These are phyloP conservation scores for Eilema caniola DNA, from an alignment of 2,888 invertebrate species.

Conservation along the genomic window DNA sequence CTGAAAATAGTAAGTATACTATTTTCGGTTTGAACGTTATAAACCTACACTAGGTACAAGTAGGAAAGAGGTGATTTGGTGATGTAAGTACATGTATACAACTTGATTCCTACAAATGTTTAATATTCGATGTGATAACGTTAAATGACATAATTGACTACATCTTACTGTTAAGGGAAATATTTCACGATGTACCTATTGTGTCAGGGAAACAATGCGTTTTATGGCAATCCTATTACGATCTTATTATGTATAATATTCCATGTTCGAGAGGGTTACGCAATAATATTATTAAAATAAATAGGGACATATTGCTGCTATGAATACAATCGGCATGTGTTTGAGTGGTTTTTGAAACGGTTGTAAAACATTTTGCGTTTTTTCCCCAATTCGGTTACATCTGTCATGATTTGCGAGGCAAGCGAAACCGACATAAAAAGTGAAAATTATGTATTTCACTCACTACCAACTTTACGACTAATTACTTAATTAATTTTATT, in stretches of 20 bases:
- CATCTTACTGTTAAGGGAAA: conserved; percentile 1
- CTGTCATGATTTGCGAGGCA: conserved; percentile 38
- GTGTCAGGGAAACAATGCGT: conserved; percentile 31
- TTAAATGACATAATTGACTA: not conserved
- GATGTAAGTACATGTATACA: not conserved
- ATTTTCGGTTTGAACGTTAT: too few relatives aligned
- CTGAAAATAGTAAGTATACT: not conserved
- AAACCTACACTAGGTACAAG: not conserved
- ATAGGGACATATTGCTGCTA: conserved; percentile 50
- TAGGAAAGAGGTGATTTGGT: not conserved
- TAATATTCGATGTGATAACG: not conserved
- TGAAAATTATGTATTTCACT: conserved; percentile 16
- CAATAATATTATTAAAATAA: conserved; percentile 58
- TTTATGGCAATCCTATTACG: conserved; percentile 52
- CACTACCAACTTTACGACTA: conserved; percentile 21
- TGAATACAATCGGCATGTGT: conserved; percentile 69
- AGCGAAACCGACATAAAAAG: conserved; percentile 14
- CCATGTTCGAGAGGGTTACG: conserved; percentile 53
- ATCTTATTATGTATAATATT: conserved; percentile 51
- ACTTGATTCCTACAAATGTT: not conserved
- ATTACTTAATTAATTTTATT: conserved; percentile 31
- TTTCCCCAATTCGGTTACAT: conserved; percentile 44
- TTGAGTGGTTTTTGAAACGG: conserved; percentile 59
- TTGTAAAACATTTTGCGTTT: conserved; percentile 51
- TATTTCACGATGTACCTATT: conserved; percentile 28